Evolutionary conservation across 2,113 vertebrate species (phyloP).

Genomic region (Forbesichthys papilliferus): DNA sequence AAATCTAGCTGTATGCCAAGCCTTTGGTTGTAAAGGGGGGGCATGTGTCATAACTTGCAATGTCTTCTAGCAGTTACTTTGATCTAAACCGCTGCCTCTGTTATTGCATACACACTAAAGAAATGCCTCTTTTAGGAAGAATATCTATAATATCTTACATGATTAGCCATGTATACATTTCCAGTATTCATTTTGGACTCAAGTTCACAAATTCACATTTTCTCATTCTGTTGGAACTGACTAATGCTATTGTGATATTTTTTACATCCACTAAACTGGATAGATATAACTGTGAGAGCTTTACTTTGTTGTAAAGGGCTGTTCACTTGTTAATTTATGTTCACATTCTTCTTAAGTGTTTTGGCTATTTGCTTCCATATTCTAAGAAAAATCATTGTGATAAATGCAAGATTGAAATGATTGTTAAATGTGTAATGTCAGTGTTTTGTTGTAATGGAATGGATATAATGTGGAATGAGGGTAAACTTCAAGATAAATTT

Average conservation of each 20-base stretch:
- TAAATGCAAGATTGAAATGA: constrained; percentile 56
- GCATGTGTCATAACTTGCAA: constrained; percentile 8
- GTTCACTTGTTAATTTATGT: constrained; percentile 59
- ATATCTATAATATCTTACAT: constrained; percentile 11
- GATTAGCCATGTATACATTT: constrained; percentile 18
- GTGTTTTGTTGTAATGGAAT: constrained; percentile 62
- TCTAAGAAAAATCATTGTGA: constrained; percentile 38
- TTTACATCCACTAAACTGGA: constrained; percentile 35
- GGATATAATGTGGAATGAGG: constrained; percentile 24
- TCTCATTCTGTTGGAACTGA: constrained; percentile 37
- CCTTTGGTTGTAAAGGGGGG: neutral
- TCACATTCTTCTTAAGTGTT: constrained; percentile 34
- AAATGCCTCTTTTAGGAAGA: neutral
- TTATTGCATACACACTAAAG: constrained; percentile 12
- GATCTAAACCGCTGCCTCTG: constrained; percentile 13
- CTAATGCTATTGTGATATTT: constrained; percentile 24
- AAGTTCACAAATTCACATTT: constrained; percentile 11
- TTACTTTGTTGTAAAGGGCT: constrained; percentile 47
- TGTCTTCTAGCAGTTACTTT: constrained; percentile 17
- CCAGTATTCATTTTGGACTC: constrained; percentile 6
- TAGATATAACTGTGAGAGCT: constrained; percentile 50
- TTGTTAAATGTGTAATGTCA: constrained; percentile 54
- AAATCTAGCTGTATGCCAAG: constrained; percentile 15
- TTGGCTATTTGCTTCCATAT: constrained; percentile 43
- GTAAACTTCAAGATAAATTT: constrained; percentile 11